Percentiles rank a stretch among this genome's conserved stretches.
These are phyloP conservation scores for Marmota monax DNA, from an alignment of 2,113 vertebrate species.

Conservation along the genomic window DNA sequence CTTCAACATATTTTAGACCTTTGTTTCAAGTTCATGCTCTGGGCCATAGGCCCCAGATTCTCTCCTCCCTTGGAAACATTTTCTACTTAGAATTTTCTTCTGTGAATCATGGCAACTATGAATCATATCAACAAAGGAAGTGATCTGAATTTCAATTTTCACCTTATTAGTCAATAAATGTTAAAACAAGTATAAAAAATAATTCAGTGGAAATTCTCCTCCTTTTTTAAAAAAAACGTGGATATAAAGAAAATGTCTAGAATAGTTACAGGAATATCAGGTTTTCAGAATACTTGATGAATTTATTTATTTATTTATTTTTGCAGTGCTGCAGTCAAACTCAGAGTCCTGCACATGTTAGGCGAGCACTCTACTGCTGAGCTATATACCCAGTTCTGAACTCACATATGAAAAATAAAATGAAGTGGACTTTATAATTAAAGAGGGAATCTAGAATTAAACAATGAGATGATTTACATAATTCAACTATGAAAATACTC, in stretches of 20 bases:
- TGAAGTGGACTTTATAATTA: neutral
- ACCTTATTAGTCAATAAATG: neutral
- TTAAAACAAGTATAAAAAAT: neutral
- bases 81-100: neutral
- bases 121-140: neutral
- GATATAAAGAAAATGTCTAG: neutral
- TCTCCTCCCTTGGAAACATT: neutral
- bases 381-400: no score
- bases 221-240: no score
- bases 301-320: no score
- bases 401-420: neutral
- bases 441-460: neutral
- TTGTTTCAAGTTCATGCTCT: neutral
- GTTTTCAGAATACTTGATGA: no score
- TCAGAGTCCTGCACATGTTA: no score
- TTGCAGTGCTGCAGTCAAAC: no score
- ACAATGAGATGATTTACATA: neutral
- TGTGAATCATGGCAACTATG: neutral
- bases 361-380: no score
- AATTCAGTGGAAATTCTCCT: neutral
- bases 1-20: neutral
- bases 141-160: neutral
- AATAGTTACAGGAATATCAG: neutral
- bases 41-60: neutral
- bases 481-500: neutral